These are phyloP conservation scores for Augochlora pura DNA, from an alignment of 1,140 invertebrate genomes.

Conservation along the genomic window DNA sequence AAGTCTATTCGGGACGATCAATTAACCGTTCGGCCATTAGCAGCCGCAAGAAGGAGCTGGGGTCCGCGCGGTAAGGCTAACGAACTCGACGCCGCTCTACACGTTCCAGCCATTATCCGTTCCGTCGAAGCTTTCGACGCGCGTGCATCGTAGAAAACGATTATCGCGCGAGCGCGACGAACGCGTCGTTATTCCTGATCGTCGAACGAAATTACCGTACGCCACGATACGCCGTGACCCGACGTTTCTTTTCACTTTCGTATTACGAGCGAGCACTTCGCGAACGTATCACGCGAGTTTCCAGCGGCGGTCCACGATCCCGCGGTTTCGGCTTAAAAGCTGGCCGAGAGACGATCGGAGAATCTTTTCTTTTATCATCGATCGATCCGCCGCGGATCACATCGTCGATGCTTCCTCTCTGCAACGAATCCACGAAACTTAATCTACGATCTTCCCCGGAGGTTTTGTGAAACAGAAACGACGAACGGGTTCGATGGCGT, in stretches of 20 bases:
- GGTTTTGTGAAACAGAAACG: too few relatives aligned
- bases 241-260: conserved; percentile 9
- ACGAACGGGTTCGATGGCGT: too few relatives aligned
- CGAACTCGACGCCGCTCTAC: conserved; percentile 20
- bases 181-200: background rate
- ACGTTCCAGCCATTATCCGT: conserved; percentile 45
- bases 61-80: conserved; percentile 19
- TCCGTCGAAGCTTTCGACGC: conserved; percentile 8
- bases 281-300: background rate
- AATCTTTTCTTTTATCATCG: too few relatives aligned
- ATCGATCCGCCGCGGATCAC: too few relatives aligned
- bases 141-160: background rate
- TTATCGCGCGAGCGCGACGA: background rate
- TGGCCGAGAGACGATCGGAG: too few relatives aligned
- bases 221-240: background rate
- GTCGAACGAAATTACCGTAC: background rate
- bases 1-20: conserved; percentile 47
- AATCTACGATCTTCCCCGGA: too few relatives aligned
- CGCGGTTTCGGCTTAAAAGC: too few relatives aligned
- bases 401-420: too few relatives aligned
- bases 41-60: background rate
- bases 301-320: too few relatives aligned
- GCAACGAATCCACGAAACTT: too few relatives aligned
- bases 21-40: conserved; percentile 50
- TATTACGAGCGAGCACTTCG: background rate